Conservation (phyloP, 2,888 invertebrate species). For the Napeogenes sylphis region DNA sequence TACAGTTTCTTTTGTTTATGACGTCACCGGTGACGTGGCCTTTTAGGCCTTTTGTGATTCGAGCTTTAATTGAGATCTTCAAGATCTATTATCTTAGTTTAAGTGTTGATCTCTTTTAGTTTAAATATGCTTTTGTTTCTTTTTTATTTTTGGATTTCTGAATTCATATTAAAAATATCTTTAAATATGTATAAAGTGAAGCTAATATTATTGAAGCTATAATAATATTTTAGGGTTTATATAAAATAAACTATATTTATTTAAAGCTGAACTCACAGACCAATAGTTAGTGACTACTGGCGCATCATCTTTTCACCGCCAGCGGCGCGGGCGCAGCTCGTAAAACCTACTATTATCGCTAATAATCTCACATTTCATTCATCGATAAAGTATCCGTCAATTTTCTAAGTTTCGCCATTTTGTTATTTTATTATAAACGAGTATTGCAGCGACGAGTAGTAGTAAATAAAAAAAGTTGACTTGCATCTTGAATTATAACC, state of each 20-base stretch:
- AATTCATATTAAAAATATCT: too few relatives aligned
- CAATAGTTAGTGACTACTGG: constrained; percentile 48
- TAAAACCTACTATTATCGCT: constrained; percentile 72
- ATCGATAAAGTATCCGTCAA: constrained; percentile 22
- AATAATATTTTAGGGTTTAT: too few relatives aligned
- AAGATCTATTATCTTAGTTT: too few relatives aligned
- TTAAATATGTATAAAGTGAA: too few relatives aligned
- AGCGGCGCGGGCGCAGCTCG: constrained; percentile 63
- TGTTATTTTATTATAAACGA: constrained; percentile 13
- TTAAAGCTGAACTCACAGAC: constrained; percentile 29
- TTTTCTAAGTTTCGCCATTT: constrained; percentile 17
- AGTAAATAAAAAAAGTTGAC: too few relatives aligned
- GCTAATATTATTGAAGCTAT: too few relatives aligned
- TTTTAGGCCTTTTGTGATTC: constrained; percentile 2
- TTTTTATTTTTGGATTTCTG: too few relatives aligned
- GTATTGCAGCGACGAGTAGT: too few relatives aligned
- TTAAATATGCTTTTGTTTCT: too few relatives aligned
- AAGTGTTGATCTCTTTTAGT: too few relatives aligned
- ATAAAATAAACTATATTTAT: constrained; percentile 1
- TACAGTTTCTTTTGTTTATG: constrained; percentile 26
- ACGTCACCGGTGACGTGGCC: not conserved
- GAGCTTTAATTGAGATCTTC: too few relatives aligned
- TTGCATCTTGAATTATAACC: too few relatives aligned
- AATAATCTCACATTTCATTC: constrained; percentile 25
- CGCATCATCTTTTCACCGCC: constrained; percentile 51